A percentile compares a stretch with the other conserved stretches of the same genome.
Conservation (phyloP, 2,113 vertebrate species). For the Barbus barbus region DNA sequence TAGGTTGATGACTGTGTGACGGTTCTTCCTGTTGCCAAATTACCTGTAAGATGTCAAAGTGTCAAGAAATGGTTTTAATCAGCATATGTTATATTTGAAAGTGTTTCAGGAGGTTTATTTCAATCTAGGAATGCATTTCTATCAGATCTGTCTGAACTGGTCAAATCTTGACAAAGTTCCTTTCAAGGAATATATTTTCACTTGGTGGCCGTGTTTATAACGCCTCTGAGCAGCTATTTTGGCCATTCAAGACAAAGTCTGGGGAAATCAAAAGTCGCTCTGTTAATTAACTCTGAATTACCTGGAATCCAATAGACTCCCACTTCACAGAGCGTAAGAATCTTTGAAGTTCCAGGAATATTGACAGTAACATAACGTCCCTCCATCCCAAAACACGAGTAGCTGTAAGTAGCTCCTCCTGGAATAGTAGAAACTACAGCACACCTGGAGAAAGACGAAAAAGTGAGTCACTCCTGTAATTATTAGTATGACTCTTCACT, state of each 20-base stretch:
- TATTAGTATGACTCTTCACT: too few relatives aligned
- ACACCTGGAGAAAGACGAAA: not conserved
- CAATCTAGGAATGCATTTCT: too few relatives aligned
- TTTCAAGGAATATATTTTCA: too few relatives aligned
- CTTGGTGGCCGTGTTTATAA: too few relatives aligned
- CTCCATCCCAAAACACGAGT: not conserved
- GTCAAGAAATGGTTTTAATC: not conserved
- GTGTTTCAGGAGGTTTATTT: too few relatives aligned
- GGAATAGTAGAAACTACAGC: not conserved
- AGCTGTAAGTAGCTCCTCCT: not conserved
- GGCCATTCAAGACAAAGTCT: too few relatives aligned
- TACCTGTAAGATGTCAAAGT: not conserved
- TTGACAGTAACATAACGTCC: not conserved
- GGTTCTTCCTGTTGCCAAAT: constrained; percentile 21
- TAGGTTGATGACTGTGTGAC: constrained; percentile 48
- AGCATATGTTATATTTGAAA: too few relatives aligned
- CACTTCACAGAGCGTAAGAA: constrained; percentile 5
- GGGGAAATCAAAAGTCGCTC: too few relatives aligned
- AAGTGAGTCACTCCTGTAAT: not conserved
- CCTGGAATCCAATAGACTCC: not conserved
- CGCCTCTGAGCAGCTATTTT: too few relatives aligned
- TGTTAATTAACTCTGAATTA: too few relatives aligned
- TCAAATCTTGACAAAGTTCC: too few relatives aligned
- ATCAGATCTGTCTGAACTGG: too few relatives aligned
- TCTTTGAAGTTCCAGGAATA: not conserved